phyloP scores from a whole-genome alignment of 2,113 vertebrate species.

The Ctenomys sociabilis region DNA sequence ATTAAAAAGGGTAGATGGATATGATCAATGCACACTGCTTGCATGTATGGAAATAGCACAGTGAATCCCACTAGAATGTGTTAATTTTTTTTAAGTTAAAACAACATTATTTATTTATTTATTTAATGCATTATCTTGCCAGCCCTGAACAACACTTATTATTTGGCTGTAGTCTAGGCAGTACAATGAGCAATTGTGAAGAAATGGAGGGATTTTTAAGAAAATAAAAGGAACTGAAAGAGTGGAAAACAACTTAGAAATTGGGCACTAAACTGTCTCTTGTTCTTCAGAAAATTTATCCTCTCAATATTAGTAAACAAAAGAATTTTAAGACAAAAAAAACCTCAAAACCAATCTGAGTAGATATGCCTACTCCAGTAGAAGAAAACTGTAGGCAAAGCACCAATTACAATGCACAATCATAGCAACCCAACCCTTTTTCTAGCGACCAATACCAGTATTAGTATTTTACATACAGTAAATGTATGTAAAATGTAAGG shows the following conservation, averaged over 20 bases:
- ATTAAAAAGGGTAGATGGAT: background rate
- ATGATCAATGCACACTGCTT: no score
- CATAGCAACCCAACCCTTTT: background rate
- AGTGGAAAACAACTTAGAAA: background rate
- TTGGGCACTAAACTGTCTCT: background rate
- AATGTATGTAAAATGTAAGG: background rate
- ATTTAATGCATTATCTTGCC: no score
- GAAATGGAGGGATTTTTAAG: background rate
- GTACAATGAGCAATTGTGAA: background rate
- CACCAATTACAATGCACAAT: background rate
- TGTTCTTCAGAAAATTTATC: constrained; percentile 48
- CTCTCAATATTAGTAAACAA: constrained; percentile 8
- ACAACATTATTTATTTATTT: background rate
- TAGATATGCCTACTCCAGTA: background rate
- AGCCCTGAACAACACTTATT: background rate
- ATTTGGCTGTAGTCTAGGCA: background rate
- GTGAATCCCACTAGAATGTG: background rate
- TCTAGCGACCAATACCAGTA: background rate
- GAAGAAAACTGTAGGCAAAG: background rate
- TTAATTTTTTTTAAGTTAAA: background rate
- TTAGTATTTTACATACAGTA: background rate
- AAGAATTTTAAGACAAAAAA: constrained; percentile 26
- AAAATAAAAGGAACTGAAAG: background rate
- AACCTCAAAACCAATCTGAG: background rate
- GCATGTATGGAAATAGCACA: background rate